Percentiles rank a stretch among this genome's conserved stretches.
These are phyloP conservation scores for Dasyornis broadbenti DNA, from an alignment of 2,113 vertebrate genomes.

Conservation along the genomic window DNA sequence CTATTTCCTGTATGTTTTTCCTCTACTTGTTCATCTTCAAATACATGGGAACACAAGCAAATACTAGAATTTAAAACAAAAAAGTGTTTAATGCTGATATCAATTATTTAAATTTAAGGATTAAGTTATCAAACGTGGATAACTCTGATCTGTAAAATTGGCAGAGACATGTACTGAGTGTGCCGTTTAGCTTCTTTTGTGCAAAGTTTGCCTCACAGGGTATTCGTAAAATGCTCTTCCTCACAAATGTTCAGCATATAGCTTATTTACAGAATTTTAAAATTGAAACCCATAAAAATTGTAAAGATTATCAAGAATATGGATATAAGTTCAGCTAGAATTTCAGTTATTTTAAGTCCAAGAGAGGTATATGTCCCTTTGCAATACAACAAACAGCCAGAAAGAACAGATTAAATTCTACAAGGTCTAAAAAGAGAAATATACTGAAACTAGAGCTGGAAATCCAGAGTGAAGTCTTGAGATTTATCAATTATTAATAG, in stretches of 20 bases:
- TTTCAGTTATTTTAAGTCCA: neutral
- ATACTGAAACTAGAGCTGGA: neutral
- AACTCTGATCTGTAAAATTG: neutral
- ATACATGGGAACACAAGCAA: neutral
- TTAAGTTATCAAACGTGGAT: neutral
- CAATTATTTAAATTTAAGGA: neutral
- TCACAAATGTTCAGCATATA: neutral
- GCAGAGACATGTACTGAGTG: neutral
- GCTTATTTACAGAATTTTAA: neutral
- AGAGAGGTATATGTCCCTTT: neutral
- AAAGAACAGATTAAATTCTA: neutral
- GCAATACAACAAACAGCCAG: neutral
- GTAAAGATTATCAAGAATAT: neutral
- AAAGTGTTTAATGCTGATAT: neutral
- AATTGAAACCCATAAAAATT: neutral
- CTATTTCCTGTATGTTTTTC: neutral
- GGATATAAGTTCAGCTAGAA: neutral
- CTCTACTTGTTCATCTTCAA: neutral
- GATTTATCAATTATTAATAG: neutral
- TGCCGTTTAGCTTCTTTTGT: neutral
- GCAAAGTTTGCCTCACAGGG: neutral
- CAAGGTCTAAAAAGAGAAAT: neutral
- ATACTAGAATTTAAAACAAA: neutral
- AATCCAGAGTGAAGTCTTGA: neutral
- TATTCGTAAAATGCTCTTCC: neutral